Conservation (phyloP, 2,888 invertebrate species). For the Oasisia sp. region DNA sequence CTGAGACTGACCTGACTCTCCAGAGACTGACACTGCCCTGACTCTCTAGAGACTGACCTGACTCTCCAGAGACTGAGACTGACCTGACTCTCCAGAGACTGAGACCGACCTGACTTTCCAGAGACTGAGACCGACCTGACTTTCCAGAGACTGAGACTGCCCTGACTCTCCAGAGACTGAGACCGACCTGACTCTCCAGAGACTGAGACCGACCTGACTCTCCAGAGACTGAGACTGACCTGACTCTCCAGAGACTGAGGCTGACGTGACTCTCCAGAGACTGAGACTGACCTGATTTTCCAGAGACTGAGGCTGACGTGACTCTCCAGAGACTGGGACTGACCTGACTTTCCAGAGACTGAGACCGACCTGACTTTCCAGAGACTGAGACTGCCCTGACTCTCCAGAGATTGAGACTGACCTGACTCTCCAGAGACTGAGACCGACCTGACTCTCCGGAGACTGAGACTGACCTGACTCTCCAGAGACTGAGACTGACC, state of each 20-base stretch:
- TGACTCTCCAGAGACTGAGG: constrained; percentile 58
- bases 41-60: no score
- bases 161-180: constrained; percentile 62
- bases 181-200: constrained; percentile 60
- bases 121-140: constrained; percentile 61
- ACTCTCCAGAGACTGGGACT: constrained; percentile 50
- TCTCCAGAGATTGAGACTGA: constrained; percentile 54
- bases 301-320: constrained; percentile 61
- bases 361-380: constrained; percentile 60
- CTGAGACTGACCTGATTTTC: constrained; percentile 59
- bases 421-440: constrained; percentile 62
- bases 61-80: constrained; percentile 50
- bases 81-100: constrained; percentile 62
- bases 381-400: constrained; percentile 59
- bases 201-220: constrained; percentile 60
- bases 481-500: constrained; percentile 58
- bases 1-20: constrained; percentile 59
- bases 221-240: constrained; percentile 58
- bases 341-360: constrained; percentile 62
- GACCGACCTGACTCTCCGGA: constrained; percentile 59
- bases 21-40: no score
- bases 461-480: constrained; percentile 59
- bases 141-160: constrained; percentile 54
- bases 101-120: constrained; percentile 60
- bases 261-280: constrained; percentile 60